These are phyloP conservation scores for Eumerus sabulonum DNA, from an alignment of 2,888 invertebrate species.

Conservation along the genomic window DNA sequence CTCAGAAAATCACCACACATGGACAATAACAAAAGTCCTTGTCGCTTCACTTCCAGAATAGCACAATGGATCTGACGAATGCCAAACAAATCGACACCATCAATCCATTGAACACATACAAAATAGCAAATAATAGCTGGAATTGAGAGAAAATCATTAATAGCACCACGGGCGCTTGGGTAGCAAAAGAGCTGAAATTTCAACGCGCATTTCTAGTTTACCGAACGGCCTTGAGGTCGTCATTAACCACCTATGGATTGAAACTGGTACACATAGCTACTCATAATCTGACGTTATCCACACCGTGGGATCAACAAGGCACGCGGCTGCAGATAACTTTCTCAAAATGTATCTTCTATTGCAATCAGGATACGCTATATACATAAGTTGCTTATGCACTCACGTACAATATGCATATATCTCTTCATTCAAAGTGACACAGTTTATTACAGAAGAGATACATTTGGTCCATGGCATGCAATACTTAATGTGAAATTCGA, in stretches of 20 bases:
- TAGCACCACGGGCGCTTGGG: slow-evolving; percentile 5
- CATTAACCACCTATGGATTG: slow-evolving; percentile 6
- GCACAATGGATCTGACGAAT: too few species aligned
- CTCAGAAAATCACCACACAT: too few species aligned
- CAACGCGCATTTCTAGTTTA: too few species aligned
- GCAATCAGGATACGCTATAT: background rate
- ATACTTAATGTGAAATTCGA: background rate
- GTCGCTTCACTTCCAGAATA: too few species aligned
- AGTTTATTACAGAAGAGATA: too few species aligned
- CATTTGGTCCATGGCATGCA: too few species aligned
- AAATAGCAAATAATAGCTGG: background rate
- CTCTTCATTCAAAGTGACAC: background rate
- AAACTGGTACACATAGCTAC: too few species aligned
- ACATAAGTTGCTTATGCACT: background rate
- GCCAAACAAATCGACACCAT: too few species aligned
- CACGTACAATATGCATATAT: too few species aligned
- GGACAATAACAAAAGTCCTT: too few species aligned
- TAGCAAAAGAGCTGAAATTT: too few species aligned
- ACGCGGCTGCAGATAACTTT: background rate
- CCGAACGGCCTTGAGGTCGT: slow-evolving; percentile 16
- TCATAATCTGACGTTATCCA: too few species aligned
- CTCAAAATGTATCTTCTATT: background rate
- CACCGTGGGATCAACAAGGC: background rate
- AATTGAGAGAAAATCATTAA: slow-evolving; percentile 31
- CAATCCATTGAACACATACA: background rate